Conservation (phyloP, 2,888 invertebrate genomes). For the Hypsopygia costalis region DNA sequence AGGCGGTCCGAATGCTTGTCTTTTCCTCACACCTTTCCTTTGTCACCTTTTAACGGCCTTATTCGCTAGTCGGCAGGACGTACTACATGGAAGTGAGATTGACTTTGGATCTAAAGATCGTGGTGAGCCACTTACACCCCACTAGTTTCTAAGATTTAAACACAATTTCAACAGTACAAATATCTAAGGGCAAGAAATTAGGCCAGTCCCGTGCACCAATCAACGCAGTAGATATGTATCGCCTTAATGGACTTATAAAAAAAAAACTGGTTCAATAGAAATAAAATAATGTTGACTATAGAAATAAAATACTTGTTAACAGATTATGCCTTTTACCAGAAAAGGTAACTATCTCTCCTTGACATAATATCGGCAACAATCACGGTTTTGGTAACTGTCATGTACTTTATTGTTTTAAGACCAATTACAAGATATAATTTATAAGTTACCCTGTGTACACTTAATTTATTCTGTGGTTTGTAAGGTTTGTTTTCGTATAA, state of each 20-base stretch:
- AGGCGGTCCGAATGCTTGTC: too few species aligned
- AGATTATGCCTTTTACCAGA: constrained; percentile 11
- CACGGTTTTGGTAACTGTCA: constrained; percentile 5
- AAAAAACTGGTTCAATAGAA: not conserved
- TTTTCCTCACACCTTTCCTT: too few species aligned
- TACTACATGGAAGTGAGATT: too few species aligned
- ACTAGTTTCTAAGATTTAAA: too few species aligned
- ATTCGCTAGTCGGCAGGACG: too few species aligned
- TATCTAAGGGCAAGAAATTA: too few species aligned
- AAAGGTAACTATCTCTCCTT: constrained; percentile 15
- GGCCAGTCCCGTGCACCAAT: too few species aligned
- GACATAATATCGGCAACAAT: constrained; percentile 16
- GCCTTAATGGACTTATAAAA: not conserved
- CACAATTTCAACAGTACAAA: too few species aligned
- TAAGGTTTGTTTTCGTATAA: constrained; percentile 28
- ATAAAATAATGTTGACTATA: not conserved
- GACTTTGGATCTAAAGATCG: too few species aligned
- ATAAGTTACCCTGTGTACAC: constrained; percentile 24
- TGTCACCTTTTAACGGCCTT: too few species aligned
- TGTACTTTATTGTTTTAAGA: constrained; percentile 18
- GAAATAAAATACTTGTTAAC: constrained; percentile 1
- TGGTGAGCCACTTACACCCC: too few species aligned
- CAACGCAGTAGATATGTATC: too few species aligned
- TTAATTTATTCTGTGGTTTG: constrained; percentile 44
- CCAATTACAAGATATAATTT: constrained; percentile 25